Percentiles rank a stretch among this genome's conserved stretches.
These are phyloP conservation scores for Autographa gamma DNA, from an alignment of 2,888 invertebrate species.

Conservation along the genomic window DNA sequence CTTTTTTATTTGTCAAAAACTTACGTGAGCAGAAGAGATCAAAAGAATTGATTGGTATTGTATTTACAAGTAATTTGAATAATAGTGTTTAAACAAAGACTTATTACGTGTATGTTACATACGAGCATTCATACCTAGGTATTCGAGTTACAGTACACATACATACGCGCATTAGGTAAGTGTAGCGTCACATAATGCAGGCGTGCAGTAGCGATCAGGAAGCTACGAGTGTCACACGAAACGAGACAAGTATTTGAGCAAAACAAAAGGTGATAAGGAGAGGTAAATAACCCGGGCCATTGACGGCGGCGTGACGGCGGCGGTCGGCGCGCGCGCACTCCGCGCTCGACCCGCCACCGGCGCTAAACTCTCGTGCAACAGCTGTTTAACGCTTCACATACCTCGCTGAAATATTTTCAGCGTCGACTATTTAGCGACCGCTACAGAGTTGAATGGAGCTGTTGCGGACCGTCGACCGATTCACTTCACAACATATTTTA, in stretches of 20 bases:
- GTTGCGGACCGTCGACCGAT: slow-evolving; percentile 56
- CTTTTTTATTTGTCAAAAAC: slow-evolving; percentile 31
- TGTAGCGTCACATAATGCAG: slow-evolving; percentile 30
- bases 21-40: slow-evolving; percentile 17
- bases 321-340: slow-evolving; percentile 60
- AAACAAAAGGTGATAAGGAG: slow-evolving; percentile 88
- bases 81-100: slow-evolving; percentile 4
- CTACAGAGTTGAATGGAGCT: slow-evolving; percentile 57
- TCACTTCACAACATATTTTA: slow-evolving; percentile 61
- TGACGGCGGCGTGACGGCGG: slow-evolving; percentile 76
- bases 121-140: neutral
- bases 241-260: slow-evolving; percentile 83
- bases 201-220: slow-evolving; percentile 65
- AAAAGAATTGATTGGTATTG: slow-evolving; percentile 9
- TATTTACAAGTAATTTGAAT: slow-evolving; percentile 3
- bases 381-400: slow-evolving; percentile 79
- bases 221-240: slow-evolving; percentile 68
- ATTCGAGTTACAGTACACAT: slow-evolving; percentile 5
- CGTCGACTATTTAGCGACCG: slow-evolving; percentile 61
- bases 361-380: slow-evolving; percentile 69
- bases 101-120: slow-evolving; percentile 9
- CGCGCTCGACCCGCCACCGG: slow-evolving; percentile 59
- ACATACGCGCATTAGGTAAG: slow-evolving; percentile 11
- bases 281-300: slow-evolving; percentile 88
- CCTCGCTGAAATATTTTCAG: slow-evolving; percentile 78